phyloP scores from a whole-genome alignment of 2,888 invertebrate genomes.

The Colletes collaris region DNA sequence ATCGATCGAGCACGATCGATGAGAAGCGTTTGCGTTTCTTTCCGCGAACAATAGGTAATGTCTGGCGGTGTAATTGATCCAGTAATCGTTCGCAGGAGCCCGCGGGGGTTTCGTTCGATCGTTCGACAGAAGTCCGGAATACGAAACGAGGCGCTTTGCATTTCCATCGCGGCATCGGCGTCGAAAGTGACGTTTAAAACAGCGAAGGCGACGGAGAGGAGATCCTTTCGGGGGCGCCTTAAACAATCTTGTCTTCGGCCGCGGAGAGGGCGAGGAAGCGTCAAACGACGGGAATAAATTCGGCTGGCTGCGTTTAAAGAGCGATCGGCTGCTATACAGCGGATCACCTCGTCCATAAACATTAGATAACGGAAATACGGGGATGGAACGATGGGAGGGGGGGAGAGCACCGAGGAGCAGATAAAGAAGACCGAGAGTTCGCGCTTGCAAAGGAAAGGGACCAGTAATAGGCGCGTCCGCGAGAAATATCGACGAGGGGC shows the following conservation, averaged over 20 bases:
- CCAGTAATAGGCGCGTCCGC: constrained; percentile 51
- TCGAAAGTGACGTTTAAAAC: constrained; percentile 19
- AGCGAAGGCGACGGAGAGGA: not conserved
- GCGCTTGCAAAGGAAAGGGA: constrained; percentile 24
- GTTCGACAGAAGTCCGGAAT: not conserved
- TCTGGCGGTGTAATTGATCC: not conserved
- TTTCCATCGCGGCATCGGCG: constrained; percentile 1
- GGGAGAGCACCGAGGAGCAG: constrained; percentile 17
- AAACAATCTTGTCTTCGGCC: constrained; percentile 6
- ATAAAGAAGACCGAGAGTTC: constrained; percentile 45
- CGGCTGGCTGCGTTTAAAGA: constrained; percentile 55
- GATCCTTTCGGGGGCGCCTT: not conserved
- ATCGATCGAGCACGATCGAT: too few species aligned
- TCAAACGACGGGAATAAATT: constrained; percentile 53
- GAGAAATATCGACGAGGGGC: constrained; percentile 62
- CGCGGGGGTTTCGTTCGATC: not conserved
- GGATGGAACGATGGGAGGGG: not conserved
- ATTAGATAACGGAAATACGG: constrained; percentile 65
- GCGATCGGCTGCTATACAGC: constrained; percentile 49
- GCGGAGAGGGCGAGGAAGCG: not conserved
- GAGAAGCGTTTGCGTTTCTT: too few species aligned
- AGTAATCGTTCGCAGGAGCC: constrained; percentile 1
- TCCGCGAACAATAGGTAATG: too few species aligned
- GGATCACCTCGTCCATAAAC: constrained; percentile 69
- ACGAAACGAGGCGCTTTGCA: constrained; percentile 23